Conservation (phyloP, 2,797 vertebrate species). For the Malurus splendens region DNA sequence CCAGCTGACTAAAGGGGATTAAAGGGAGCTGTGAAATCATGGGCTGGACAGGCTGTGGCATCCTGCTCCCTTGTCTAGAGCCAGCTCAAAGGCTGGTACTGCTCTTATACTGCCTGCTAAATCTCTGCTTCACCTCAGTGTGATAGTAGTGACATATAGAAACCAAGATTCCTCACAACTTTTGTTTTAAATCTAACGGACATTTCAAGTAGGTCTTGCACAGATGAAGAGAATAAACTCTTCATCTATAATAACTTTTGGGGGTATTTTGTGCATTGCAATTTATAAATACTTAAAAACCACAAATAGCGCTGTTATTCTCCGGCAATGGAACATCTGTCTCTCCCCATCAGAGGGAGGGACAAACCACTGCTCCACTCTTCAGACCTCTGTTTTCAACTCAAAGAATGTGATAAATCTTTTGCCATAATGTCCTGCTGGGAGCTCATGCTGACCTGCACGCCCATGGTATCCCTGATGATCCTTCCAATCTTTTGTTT, state of each 20-base stretch:
- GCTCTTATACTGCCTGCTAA: not conserved
- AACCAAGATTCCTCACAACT: not conserved
- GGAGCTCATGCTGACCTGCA: not conserved
- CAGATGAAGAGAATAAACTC: not conserved
- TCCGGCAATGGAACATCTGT: not conserved
- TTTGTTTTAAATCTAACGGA: not conserved
- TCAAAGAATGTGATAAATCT: not conserved
- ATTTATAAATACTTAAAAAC: not conserved
- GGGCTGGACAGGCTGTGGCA: accelerated
- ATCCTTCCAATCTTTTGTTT: not conserved
- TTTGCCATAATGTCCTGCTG: not conserved
- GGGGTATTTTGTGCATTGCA: not conserved
- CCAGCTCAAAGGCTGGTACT: not conserved
- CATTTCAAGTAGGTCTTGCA: not conserved
- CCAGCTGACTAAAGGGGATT: not conserved
- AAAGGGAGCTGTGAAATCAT: not conserved
- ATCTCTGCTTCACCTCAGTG: not conserved
- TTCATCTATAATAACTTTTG: not conserved
- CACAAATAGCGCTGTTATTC: not conserved
- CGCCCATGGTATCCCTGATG: not conserved
- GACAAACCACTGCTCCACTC: not conserved
- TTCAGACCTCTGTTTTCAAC: not conserved
- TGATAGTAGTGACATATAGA: not conserved
- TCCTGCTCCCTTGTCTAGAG: not conserved
- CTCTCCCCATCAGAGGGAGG: not conserved